These are phyloP conservation scores for Gastrophysa polygoni DNA, from an alignment of 2,888 invertebrate species.

Conservation along the genomic window DNA sequence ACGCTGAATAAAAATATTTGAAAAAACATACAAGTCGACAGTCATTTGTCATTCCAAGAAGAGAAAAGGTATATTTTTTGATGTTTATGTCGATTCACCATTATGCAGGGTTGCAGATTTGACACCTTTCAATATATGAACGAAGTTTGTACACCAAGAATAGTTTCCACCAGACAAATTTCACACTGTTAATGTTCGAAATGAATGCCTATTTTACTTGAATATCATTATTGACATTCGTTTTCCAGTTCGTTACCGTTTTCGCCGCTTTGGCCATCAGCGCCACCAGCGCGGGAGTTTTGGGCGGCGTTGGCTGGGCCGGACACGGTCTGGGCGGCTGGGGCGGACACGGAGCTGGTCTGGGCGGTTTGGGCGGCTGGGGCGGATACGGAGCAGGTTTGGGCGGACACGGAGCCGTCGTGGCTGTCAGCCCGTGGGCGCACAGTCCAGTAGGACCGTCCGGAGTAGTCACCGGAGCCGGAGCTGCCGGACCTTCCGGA, in stretches of 20 bases:
- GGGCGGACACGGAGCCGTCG: constrained; percentile 11
- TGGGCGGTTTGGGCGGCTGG: neutral
- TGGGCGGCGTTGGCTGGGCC: constrained; percentile 5
- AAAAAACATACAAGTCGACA: too few relatives aligned
- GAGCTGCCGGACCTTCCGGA: constrained; percentile 19
- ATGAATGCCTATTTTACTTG: too few relatives aligned
- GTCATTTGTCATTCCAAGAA: too few relatives aligned
- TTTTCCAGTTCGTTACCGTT: neutral
- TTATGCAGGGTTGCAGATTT: too few relatives aligned
- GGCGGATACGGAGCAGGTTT: neutral
- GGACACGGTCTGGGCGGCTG: neutral
- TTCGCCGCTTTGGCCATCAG: neutral
- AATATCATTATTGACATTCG: too few relatives aligned
- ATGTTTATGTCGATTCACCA: too few relatives aligned
- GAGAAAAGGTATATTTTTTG: too few relatives aligned
- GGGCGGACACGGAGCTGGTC: neutral
- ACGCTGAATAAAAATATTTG: too few relatives aligned
- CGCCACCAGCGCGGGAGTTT: neutral
- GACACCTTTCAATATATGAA: too few relatives aligned
- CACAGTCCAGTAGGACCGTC: constrained; percentile 20
- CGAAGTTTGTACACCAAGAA: too few relatives aligned
- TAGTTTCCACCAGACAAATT: too few relatives aligned
- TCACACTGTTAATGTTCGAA: too few relatives aligned
- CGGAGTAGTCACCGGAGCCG: constrained; percentile 21
- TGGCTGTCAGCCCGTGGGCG: constrained; percentile 14